Conservation (phyloP, 2,888 invertebrate species). For the Sminthurinus aureus region DNA sequence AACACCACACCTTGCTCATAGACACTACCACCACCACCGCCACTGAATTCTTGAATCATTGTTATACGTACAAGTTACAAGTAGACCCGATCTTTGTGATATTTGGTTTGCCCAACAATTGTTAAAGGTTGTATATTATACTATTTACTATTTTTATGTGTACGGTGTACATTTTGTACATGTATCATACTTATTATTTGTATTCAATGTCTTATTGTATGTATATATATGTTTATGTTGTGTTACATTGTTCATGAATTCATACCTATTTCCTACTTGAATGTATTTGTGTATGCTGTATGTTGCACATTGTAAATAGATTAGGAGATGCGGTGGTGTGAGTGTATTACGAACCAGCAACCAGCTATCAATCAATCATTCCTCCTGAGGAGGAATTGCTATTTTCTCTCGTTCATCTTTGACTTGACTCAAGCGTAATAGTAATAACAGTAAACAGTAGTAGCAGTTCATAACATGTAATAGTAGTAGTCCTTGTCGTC, state of each 20-base stretch:
- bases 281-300: too few relatives aligned
- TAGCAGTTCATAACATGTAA: not conserved
- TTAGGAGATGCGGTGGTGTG: too few relatives aligned
- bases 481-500: too few relatives aligned
- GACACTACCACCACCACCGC: not conserved
- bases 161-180: too few relatives aligned
- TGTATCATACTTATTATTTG: not conserved
- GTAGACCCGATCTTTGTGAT: not conserved
- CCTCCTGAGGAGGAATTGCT: slow-evolving; percentile 29
- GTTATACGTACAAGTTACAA: not conserved
- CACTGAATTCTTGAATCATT: not conserved
- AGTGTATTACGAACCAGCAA: not conserved
- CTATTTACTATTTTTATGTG: not conserved
- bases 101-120: not conserved
- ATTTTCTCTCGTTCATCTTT: slow-evolving; percentile 14
- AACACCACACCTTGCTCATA: slow-evolving; percentile 15
- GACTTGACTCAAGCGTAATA: not conserved
- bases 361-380: slow-evolving; percentile 58
- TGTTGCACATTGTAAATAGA: too few relatives aligned
- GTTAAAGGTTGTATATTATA: not conserved
- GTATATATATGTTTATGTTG: not conserved
- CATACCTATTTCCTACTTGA: not conserved
- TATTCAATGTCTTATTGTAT: not conserved
- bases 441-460: not conserved
- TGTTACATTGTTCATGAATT: slow-evolving; percentile 9